Evolutionary conservation across 2,797 vertebrate genomes (phyloP).

Genomic region (Chrysocyon brachyurus): DNA sequence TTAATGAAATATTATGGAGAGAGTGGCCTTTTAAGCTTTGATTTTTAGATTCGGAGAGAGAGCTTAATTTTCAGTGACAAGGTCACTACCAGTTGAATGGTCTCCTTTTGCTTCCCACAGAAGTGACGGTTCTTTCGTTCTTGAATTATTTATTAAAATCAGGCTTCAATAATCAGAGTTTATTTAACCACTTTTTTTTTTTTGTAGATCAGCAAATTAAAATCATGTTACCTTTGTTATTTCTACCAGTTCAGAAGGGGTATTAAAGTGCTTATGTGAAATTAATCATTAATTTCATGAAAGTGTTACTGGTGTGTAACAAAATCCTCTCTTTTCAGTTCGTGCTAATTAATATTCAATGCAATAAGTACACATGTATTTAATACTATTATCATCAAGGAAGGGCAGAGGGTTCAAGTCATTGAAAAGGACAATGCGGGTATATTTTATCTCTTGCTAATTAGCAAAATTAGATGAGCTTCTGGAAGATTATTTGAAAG

Average conservation of each 20-base stretch:
- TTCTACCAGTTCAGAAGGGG: conserved; percentile 66
- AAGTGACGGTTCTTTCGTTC: conserved; percentile 73
- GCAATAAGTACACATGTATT: conserved; percentile 64
- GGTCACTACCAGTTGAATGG: conserved; percentile 80
- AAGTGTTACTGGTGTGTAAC: conserved; percentile 10
- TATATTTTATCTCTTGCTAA: conserved; percentile 78
- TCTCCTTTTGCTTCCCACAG: conserved; percentile 69
- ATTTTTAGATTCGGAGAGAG: conserved; percentile 79
- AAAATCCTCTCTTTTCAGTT: conserved; percentile 65
- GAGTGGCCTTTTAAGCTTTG: conserved; percentile 84
- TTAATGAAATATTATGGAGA: conserved; percentile 85
- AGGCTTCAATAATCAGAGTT: conserved; percentile 61
- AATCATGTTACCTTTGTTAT: conserved; percentile 67
- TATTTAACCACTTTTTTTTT: conserved; percentile 67
- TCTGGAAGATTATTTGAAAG: conserved; percentile 82
- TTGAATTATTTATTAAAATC: conserved; percentile 82
- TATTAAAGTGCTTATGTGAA: conserved; percentile 57
- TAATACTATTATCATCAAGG: conserved; percentile 82
- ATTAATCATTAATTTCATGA: conserved; percentile 67
- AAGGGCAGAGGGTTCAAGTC: conserved; percentile 78
- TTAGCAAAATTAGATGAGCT: conserved; percentile 84
- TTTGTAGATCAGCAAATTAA: conserved; percentile 67
- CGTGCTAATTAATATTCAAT: conserved; percentile 76
- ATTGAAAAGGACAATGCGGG: conserved; percentile 80
- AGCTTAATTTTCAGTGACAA: conserved; percentile 84